Percentiles rank a stretch among this genome's conserved stretches.
Evolutionary conservation across 1,140 invertebrate species (phyloP).

Genomic region (Drosophila melanogaster): DNA sequence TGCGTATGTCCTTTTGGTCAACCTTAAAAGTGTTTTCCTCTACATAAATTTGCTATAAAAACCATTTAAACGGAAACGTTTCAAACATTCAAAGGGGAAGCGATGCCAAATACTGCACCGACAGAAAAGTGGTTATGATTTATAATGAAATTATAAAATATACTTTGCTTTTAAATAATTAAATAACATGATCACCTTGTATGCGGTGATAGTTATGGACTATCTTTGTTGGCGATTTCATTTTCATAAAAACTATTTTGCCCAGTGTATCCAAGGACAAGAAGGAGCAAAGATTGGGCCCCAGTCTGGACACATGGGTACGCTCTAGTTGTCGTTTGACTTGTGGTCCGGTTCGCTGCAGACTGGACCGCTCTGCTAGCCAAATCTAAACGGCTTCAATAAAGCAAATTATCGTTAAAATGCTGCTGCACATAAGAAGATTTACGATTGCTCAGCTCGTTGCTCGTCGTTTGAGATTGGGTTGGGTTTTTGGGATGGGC

Average conservation of each 20-base stretch:
- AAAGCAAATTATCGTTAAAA: constrained; percentile 84
- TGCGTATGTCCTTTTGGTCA: constrained; percentile 77
- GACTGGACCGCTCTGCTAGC: constrained; percentile 59
- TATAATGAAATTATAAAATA: neutral
- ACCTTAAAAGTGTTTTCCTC: constrained; percentile 79
- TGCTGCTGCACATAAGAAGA: constrained; percentile 83
- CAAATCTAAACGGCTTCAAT: constrained; percentile 82
- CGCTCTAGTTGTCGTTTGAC: constrained; percentile 72
- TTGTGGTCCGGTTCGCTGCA: constrained; percentile 53
- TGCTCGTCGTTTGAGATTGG: constrained; percentile 59
- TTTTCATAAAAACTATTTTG: neutral
- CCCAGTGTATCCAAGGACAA: neutral
- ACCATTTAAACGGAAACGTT: constrained; percentile 82
- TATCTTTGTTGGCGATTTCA: neutral
- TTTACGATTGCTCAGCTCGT: constrained; percentile 79
- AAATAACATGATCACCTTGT: neutral
- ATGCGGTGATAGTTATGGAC: too few relatives aligned
- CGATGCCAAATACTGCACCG: constrained; percentile 55
- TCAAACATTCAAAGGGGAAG: constrained; percentile 74
- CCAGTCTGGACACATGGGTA: constrained; percentile 34
- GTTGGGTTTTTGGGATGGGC: constrained; percentile 6
- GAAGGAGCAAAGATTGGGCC: neutral
- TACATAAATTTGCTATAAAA: constrained; percentile 83
- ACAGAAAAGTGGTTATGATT: neutral
- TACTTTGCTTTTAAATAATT: neutral